Conservation (phyloP, 2,797 vertebrate genomes). For the Alfaro cultratus region DNA sequence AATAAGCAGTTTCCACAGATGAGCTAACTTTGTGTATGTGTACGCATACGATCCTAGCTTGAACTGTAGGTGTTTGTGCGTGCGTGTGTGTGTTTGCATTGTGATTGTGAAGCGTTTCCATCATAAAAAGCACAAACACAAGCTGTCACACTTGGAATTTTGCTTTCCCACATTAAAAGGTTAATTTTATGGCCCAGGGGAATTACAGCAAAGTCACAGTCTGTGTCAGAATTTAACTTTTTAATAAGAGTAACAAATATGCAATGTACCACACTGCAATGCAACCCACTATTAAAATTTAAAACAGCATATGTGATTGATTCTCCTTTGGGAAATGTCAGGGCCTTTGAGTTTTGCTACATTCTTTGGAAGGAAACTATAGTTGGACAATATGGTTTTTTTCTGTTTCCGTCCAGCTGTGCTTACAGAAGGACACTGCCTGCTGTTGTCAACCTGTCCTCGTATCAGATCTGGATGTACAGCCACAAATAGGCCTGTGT, state of each 20-base stretch:
- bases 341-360: constrained; percentile 9
- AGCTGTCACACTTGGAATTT: constrained; percentile 18
- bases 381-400: constrained; percentile 21
- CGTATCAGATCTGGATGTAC: constrained; percentile 24
- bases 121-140: constrained; percentile 18
- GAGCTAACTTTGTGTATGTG: constrained; percentile 55
- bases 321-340: constrained; percentile 31
- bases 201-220: constrained; percentile 31
- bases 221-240: constrained; percentile 36
- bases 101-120: constrained; percentile 20
- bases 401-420: constrained; percentile 38
- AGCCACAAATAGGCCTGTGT: constrained; percentile 8
- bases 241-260: constrained; percentile 25
- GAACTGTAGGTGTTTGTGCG: constrained; percentile 44
- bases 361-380: constrained; percentile 15
- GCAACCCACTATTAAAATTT: constrained; percentile 16
- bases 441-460: constrained; percentile 36
- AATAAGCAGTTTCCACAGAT: constrained; percentile 70
- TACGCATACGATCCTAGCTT: constrained; percentile 39
- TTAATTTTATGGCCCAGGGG: constrained; percentile 28
- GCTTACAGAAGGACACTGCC: constrained; percentile 24
- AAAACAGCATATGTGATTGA: constrained; percentile 32
- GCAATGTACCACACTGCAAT: constrained; percentile 13
- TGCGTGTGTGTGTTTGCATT: constrained; percentile 19
- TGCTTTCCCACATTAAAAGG: constrained; percentile 35